Evolutionary conservation across 2,113 vertebrate species (phyloP).

Genomic region (Crotalus horridus): DNA sequence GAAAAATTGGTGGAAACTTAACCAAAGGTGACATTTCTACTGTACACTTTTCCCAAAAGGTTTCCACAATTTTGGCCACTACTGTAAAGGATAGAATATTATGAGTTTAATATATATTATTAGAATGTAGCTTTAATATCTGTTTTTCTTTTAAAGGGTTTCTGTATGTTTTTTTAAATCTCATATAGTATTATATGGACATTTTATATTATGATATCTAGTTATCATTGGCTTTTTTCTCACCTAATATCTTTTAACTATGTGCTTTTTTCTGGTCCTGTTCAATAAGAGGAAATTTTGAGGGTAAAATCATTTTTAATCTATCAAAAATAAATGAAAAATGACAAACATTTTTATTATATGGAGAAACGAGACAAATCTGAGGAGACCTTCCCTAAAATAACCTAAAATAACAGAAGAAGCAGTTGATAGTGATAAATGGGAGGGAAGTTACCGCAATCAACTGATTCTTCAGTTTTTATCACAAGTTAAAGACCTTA

Average conservation of each 20-base stretch:
- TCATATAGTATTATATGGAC: neutral
- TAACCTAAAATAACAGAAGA: neutral
- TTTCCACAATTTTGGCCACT: too few species aligned
- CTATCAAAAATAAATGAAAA: neutral
- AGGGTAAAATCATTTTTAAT: neutral
- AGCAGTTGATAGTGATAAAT: neutral
- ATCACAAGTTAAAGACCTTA: neutral
- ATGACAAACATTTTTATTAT: neutral
- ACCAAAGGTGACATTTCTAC: too few species aligned
- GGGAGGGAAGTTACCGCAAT: neutral
- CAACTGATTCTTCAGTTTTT: neutral
- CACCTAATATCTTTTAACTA: neutral
- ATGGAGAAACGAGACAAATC: neutral
- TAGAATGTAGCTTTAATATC: neutral
- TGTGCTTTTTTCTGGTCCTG: neutral
- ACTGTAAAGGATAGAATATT: neutral
- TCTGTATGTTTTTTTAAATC: neutral
- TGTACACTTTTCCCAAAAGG: too few species aligned
- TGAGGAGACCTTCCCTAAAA: neutral
- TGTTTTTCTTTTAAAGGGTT: neutral
- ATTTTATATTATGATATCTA: neutral
- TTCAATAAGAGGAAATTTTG: neutral
- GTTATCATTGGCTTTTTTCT: neutral
- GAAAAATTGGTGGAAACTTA: too few species aligned
- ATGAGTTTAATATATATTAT: neutral